Evolutionary conservation across 2,888 invertebrate species (phyloP).

Genomic region (Tyria jacobaeae): DNA sequence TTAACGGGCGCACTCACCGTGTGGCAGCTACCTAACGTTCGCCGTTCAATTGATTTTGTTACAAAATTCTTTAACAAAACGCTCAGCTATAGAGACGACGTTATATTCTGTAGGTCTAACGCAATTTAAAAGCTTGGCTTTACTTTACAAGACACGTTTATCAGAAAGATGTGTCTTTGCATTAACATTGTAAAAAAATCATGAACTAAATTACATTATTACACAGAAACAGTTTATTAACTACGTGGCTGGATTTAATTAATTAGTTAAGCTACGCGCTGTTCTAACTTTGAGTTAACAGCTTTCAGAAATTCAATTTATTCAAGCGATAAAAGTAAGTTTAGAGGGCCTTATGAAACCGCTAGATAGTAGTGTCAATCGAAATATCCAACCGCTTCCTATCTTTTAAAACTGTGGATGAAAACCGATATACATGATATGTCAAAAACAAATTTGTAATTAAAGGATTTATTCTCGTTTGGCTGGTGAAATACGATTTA

Average conservation of each 20-base stretch:
- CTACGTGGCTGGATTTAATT: not conserved
- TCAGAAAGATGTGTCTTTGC: too few relatives aligned
- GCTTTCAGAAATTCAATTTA: conserved; percentile 65
- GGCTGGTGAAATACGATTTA: conserved; percentile 25
- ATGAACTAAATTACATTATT: not conserved
- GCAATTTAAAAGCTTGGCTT: not conserved
- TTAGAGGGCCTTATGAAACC: conserved; percentile 21
- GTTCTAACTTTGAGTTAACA: conserved; percentile 24
- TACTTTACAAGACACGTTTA: not conserved
- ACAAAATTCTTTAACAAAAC: conserved; percentile 62
- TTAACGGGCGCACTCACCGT: conserved; percentile 75
- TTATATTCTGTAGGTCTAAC: conserved; percentile 1
- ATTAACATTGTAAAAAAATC: not conserved
- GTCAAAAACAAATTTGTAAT: conserved; percentile 21
- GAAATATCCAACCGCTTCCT: conserved; percentile 42
- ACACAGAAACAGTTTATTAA: not conserved
- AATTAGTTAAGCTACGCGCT: conserved; percentile 15
- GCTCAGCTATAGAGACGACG: conserved; percentile 41
- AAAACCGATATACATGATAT: conserved; percentile 31
- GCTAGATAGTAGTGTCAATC: conserved; percentile 40
- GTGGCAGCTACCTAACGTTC: conserved; percentile 70
- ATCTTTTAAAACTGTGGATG: conserved; percentile 42
- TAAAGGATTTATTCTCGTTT: conserved; percentile 34
- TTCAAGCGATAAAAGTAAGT: conserved; percentile 43
- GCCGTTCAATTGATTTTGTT: conserved; percentile 75